Conservation (phyloP, 2,888 invertebrate genomes). For the Diachrysia chrysitis region DNA sequence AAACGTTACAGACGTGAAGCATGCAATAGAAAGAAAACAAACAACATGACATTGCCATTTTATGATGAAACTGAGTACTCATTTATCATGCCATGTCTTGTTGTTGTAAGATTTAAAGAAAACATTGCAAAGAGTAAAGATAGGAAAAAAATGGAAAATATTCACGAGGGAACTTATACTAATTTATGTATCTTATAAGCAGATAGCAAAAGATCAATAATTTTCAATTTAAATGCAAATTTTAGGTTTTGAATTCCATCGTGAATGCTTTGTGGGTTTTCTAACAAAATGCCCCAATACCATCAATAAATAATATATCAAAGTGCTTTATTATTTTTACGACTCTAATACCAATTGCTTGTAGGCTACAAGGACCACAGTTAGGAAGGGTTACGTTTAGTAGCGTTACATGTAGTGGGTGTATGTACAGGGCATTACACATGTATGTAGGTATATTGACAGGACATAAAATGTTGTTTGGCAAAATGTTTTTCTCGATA, state of each 20-base stretch:
- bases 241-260: conserved; percentile 55
- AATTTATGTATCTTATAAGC: conserved; percentile 1
- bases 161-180: conserved; percentile 61
- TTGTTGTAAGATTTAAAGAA: conserved; percentile 76
- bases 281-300: conserved; percentile 37
- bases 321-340: conserved; percentile 51
- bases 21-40: conserved; percentile 72
- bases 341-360: conserved; percentile 49
- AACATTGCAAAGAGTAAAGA: conserved; percentile 88
- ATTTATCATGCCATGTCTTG: conserved; percentile 70
- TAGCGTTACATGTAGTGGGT: conserved; percentile 54
- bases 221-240: conserved; percentile 1
- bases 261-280: conserved; percentile 55
- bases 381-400: conserved; percentile 54
- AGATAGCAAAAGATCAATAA: neutral
- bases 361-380: conserved; percentile 56
- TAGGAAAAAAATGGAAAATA: conserved; percentile 58
- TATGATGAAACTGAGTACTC: conserved; percentile 44
- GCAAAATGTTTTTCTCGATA: conserved; percentile 21
- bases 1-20: conserved; percentile 66
- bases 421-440: conserved; percentile 56
- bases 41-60: conserved; percentile 71
- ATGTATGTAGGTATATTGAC: conserved; percentile 34
- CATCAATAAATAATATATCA: conserved; percentile 48
- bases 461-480: conserved; percentile 18